Evolutionary conservation across 1,140 invertebrate species (phyloP).

Genomic region (Spodoptera litura): DNA sequence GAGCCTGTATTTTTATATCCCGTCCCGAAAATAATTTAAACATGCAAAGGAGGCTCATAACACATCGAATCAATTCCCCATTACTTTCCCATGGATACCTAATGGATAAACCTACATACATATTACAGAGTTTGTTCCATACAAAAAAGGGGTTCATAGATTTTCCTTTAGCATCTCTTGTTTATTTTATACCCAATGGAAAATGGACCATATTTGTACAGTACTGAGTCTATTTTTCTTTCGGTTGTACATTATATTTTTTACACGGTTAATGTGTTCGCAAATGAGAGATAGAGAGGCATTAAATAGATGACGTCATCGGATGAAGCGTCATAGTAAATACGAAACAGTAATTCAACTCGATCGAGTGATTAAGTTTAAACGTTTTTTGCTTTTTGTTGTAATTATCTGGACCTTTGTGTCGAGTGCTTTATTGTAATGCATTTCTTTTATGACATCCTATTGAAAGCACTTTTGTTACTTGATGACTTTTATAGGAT

Average conservation of each 20-base stretch:
- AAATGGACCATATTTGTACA: conserved; percentile 5
- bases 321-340: conserved; percentile 17
- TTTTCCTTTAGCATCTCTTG: conserved; percentile 19
- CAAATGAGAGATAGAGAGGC: conserved; percentile 44
- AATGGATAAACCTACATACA: conserved; percentile 54
- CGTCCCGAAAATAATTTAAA: conserved; percentile 33
- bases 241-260: conserved; percentile 1
- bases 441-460: background rate
- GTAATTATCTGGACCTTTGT: conserved; percentile 9
- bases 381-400: background rate
- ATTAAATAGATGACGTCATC: conserved; percentile 41
- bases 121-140: conserved; percentile 40
- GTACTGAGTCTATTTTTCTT: conserved; percentile 5
- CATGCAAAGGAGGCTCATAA: conserved; percentile 34
- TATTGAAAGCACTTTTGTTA: no score
- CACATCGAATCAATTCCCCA: conserved; percentile 60
- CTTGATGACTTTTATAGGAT: no score
- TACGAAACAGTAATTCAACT: conserved; percentile 31
- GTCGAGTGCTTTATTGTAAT: background rate
- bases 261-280: conserved; percentile 36
- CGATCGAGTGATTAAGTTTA: conserved; percentile 26
- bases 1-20: background rate
- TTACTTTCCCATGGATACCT: conserved; percentile 60
- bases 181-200: conserved; percentile 1
- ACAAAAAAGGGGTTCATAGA: conserved; percentile 45